Evolutionary conservation across 2,113 vertebrate genomes (phyloP), one percentile per base, ranked within the genome.

Genomic region (Turnix velox): DNA sequence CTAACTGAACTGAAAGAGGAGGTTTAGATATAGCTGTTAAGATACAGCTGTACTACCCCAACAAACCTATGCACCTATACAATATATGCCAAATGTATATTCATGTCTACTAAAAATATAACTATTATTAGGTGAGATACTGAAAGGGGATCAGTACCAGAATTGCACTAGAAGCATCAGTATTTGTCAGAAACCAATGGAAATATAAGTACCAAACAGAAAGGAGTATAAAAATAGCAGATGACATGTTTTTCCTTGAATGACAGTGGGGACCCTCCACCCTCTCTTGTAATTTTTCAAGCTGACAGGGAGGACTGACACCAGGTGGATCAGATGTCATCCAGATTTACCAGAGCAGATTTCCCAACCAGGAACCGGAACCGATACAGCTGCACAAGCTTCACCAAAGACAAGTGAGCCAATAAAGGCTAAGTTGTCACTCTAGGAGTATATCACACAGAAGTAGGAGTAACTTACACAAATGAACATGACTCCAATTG

Each of bases 261-360:
- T 68, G 80, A 75, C 57, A 84, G 30, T 25, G 24, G 65, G 40
- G 45, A 94, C 7, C 5, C 62, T 68, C 17, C 48, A 68, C 4
- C 63, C 48, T 61, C 42, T 79, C 49, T 42, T 61, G 33, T 65
- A 27, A 45, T 95, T 92, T 94, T 92, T 93, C 92, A 94, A 46
- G 57, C 61, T 94, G 86, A 84, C 57, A 84, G 31, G 19, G n/a
- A 87, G 57, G 52, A 88, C 48, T 68, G 76, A 39, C 54, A 84
- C 73, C 61, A 88, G 49, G 52, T 93, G 66, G 31, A 91, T 78
- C 40, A 79, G 61, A 61, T 46, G 52, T 39, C 69, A 61, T 45
- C 51, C 30, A 67, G 37, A 90, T 84, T 65, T 91, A 72, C 37
- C 27, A n/a, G n/a, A n/a, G n/a, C 30, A 67, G 37, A 90, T 84